Evolutionary conservation across 2,888 invertebrate genomes (phyloP).

Genomic region (Chymomyza procnemis): DNA sequence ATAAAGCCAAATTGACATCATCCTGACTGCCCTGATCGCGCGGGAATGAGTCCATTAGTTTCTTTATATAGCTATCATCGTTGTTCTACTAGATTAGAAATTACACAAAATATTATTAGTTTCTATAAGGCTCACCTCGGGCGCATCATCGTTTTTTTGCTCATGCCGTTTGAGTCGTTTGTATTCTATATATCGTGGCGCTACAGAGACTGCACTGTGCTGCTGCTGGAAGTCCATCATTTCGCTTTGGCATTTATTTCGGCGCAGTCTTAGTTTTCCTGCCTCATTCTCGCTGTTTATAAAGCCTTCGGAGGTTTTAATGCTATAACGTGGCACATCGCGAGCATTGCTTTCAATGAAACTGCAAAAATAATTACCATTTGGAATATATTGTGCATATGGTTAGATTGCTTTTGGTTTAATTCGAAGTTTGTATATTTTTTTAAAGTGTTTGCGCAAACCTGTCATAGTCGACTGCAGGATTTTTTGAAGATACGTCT

Average conservation of each 20-base stretch:
- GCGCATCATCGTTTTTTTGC: constrained; percentile 40
- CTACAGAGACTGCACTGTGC: not conserved
- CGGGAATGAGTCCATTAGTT: constrained; percentile 76
- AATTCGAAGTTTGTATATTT: not conserved
- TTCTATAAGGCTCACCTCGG: constrained; percentile 36
- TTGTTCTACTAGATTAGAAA: constrained; percentile 37
- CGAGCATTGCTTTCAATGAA: constrained; percentile 50
- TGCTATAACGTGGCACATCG: constrained; percentile 38
- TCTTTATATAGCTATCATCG: constrained; percentile 70
- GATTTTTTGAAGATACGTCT: not conserved
- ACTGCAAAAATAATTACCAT: constrained; percentile 33
- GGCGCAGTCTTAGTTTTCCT: constrained; percentile 24
- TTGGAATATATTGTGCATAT: not conserved
- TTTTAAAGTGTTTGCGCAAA: not conserved
- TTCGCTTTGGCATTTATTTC: constrained; percentile 40
- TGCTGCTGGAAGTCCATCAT: constrained; percentile 34
- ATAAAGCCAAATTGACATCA: constrained; percentile 36
- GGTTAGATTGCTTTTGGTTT: not conserved
- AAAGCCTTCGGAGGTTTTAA: constrained; percentile 31
- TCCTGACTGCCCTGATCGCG: constrained; percentile 56
- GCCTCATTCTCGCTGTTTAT: constrained; percentile 38
- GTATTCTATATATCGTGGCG: not conserved
- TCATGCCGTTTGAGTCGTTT: constrained; percentile 46
- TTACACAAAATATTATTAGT: not conserved
- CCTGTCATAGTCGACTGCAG: not conserved